phyloP scores from a whole-genome alignment of 2,797 vertebrate species.

The Eremophila alpestris region DNA sequence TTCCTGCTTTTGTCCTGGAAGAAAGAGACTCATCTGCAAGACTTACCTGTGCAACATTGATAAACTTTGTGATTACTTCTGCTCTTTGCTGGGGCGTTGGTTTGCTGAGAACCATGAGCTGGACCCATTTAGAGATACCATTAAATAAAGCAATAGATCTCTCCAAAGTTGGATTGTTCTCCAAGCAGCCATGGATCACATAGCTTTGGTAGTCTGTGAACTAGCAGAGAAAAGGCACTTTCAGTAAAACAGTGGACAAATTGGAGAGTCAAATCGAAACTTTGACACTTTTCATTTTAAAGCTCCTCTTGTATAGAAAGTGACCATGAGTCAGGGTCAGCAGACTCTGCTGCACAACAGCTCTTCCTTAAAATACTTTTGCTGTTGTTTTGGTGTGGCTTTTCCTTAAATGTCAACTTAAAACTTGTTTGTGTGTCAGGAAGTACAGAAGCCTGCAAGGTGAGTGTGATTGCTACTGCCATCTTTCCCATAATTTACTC shows the following conservation, averaged over 20 bases:
- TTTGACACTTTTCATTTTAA: background rate
- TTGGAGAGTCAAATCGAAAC: background rate
- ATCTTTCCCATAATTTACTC: background rate
- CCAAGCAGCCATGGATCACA: constrained; percentile 90
- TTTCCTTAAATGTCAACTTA: background rate
- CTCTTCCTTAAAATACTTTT: background rate
- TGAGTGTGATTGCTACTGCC: background rate
- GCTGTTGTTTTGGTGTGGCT: background rate
- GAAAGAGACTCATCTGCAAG: background rate
- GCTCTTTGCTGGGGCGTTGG: constrained; percentile 92
- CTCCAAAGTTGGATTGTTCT: constrained; percentile 94
- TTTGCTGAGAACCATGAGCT: constrained; percentile 98
- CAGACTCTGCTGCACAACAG: background rate
- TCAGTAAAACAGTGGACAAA: background rate
- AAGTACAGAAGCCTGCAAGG: background rate
- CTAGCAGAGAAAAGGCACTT: constrained; percentile 71
- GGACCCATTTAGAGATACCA: constrained; percentile 96
- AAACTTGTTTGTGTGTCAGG: background rate
- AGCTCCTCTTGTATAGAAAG: background rate
- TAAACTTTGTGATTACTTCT: constrained; percentile 96
- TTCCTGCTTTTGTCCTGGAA: background rate
- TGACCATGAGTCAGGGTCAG: background rate
- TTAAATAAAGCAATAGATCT: constrained; percentile 96
- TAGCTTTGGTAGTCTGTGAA: constrained; percentile 97
- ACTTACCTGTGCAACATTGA: constrained; percentile 92